Evolutionary conservation across 2,113 vertebrate genomes (phyloP).

Genomic region (Chamaetylas fuelleborni): DNA sequence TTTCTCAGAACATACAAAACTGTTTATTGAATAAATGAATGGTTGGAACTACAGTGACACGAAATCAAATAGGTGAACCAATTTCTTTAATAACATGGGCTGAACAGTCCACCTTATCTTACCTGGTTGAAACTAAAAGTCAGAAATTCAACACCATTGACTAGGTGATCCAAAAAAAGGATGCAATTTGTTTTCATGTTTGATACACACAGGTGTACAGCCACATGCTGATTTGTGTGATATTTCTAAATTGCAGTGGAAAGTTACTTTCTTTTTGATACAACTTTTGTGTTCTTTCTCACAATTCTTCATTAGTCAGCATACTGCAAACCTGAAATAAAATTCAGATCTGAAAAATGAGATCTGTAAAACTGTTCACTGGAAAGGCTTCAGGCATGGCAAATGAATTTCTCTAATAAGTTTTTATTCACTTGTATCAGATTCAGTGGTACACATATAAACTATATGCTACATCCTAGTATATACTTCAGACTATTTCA

Average conservation of each 20-base stretch:
- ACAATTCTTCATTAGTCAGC: conserved; percentile 45
- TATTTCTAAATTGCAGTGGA: not conserved
- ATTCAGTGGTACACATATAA: conserved; percentile 38
- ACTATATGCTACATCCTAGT: conserved; percentile 24
- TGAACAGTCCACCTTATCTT: conserved; percentile 69
- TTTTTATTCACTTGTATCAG: conserved; percentile 61
- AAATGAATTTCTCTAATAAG: conserved; percentile 57
- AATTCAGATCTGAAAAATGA: conserved; percentile 66
- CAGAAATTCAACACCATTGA: conserved; percentile 49
- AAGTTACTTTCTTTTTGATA: not conserved
- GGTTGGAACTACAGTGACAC: conserved; percentile 77
- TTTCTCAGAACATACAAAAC: conserved; percentile 82
- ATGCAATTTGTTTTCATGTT: conserved; percentile 18
- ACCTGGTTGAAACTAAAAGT: conserved; percentile 62
- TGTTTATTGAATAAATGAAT: conserved; percentile 85
- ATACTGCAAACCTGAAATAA: conserved; percentile 56
- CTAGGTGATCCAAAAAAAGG: conserved; percentile 51
- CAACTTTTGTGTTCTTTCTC: not conserved
- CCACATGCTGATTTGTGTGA: not conserved
- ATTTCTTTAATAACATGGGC: conserved; percentile 80
- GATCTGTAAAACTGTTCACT: conserved; percentile 59
- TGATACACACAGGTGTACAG: not conserved
- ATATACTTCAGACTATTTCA: conserved; percentile 9
- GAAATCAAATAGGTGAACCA: conserved; percentile 81
- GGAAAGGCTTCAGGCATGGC: conserved; percentile 55